Percentiles rank a stretch among this genome's conserved stretches.
Evolutionary conservation across 2,888 invertebrate species (phyloP).

Genomic region (Hypercompe scribonia): DNA sequence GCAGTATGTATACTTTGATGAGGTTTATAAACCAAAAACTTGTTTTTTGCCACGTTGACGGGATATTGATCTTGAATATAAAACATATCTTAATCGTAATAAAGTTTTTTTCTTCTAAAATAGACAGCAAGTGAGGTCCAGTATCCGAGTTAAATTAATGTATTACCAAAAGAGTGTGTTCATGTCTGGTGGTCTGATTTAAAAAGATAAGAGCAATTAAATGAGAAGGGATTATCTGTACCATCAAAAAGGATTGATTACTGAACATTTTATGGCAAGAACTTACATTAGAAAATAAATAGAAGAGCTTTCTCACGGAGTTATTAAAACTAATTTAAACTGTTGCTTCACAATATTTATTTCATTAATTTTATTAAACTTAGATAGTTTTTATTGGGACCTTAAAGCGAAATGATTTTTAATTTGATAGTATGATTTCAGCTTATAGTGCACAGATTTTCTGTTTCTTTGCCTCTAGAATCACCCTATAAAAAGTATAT

Average conservation of each 20-base stretch:
- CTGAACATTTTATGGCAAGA: constrained; percentile 25
- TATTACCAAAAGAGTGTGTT: constrained; percentile 3
- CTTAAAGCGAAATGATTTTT: background rate
- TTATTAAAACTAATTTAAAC: constrained; percentile 43
- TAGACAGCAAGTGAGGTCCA: constrained; percentile 5
- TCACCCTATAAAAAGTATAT: no score
- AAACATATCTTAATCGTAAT: constrained; percentile 42
- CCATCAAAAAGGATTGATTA: constrained; percentile 33
- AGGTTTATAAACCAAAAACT: constrained; percentile 34
- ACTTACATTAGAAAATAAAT: constrained; percentile 45
- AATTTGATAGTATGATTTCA: background rate
- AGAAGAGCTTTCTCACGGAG: constrained; percentile 42
- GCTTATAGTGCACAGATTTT: no score
- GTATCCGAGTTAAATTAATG: constrained; percentile 8
- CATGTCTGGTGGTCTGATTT: constrained; percentile 40
- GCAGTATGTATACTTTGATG: constrained; percentile 54
- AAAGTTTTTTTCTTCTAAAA: constrained; percentile 25
- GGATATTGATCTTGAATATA: constrained; percentile 55
- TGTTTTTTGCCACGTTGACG: background rate
- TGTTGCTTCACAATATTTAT: constrained; percentile 12
- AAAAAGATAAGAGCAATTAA: constrained; percentile 35
- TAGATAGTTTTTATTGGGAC: background rate
- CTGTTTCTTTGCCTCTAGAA: background rate
- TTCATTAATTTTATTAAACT: background rate
- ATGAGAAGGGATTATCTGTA: constrained; percentile 36